Base-by-base conservation (phyloP, 2,113 vertebrate species). In the Thryonomys swinderianus region DNA sequence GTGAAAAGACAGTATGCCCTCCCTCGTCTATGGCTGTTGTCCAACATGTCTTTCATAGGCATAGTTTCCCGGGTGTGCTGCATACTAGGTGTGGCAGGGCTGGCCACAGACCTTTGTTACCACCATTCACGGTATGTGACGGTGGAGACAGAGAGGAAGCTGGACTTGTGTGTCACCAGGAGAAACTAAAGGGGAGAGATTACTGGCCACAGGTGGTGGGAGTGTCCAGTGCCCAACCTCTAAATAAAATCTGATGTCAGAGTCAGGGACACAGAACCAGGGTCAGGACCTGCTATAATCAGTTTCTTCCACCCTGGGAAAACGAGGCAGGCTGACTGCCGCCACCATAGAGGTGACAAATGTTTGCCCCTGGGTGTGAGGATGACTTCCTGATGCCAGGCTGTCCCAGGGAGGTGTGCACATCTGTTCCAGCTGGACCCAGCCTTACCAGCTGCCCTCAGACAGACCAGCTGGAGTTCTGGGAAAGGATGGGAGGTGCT, bases 241-340 rank as follows among this genome's bases (percentile, higher is more conserved):
- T 87, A 97, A 93, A 96, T 95, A 95, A 23, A 55, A 7, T 37
- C 87, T 96, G 92, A 97, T 95, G 92, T 95, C 96, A 97, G 92
- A 61, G 90, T 87, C 53, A 57, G n/a, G 34, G 93, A 81, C 93
- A 42, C 48, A 90, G 57, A 87, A 88, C 71, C 40, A 21, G 25
- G 85, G 90, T 88, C 55, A 53, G 74, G 62, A 18, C 27, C 23
- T 92, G 71, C 88, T 96, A 88, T 94, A 92, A 96, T 93, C 4
- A 16, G 92, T 87, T 91, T 59, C 90, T 95, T 96, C 96, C 67
- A 2, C 96, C 12, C 37, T 85, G 71, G 92, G 66, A 90, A 96
- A 95, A 90, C 34, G 85, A 90, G 87, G 55, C 94, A 90, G 88
- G 96, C 94, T 8, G 40, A 88, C 93, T 88, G 90, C 85, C 16